Evolutionary conservation across 2,888 invertebrate species (phyloP), one percentile per base, ranked within the genome.

Genomic region (Brachyptera risi): DNA sequence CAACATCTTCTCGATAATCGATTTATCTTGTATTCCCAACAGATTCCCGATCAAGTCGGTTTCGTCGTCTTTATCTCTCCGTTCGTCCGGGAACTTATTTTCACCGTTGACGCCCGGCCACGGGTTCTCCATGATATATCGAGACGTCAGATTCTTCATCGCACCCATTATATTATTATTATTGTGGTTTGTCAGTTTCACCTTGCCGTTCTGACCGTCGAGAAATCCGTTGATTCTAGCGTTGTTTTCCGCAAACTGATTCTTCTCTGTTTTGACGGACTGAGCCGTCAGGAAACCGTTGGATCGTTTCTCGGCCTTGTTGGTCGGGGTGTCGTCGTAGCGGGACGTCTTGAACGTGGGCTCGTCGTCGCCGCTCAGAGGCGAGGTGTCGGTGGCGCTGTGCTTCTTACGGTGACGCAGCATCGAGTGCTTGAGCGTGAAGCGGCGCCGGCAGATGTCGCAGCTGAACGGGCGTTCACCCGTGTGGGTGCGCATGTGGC

Each of bases 391-490:
- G 37, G 23, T 38, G n/a, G 54, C 35, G 19, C 44, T 83, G 73
- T 95, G 95, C 75, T 94, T 95, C 78, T 94, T 93, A 68, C 92
- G 83, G 73, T 96, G 95, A 0, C 95, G 83, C 67, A 95, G 80
- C 95, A 96, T 95, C 76, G 92, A 92, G 79, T 96, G 95, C 71
- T 96, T 96, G 50, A 96, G 78, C 0, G 95, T 95, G 77, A 96
- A 96, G 65, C 90, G 83, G 4, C 94, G 82, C 37, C 88, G 78
- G 74, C 96, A 96, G 44, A 93, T 86, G 74, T 93, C 92, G 73
- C 95, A 96, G 62, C 90, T 90, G 74, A 94, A 96, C 0, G 95
- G 95, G 1, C 94, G 78, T 72, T 95, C 95, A 0, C 94, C 94
- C 0, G 92, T 91, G 73, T 96, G 96, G 0, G 94, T 95, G 19